A percentile compares a stretch with the other conserved stretches of the same genome.
These are phyloP conservation scores for Mactromeris polynyma DNA, from an alignment of 2,888 invertebrate species.

Conservation along the genomic window DNA sequence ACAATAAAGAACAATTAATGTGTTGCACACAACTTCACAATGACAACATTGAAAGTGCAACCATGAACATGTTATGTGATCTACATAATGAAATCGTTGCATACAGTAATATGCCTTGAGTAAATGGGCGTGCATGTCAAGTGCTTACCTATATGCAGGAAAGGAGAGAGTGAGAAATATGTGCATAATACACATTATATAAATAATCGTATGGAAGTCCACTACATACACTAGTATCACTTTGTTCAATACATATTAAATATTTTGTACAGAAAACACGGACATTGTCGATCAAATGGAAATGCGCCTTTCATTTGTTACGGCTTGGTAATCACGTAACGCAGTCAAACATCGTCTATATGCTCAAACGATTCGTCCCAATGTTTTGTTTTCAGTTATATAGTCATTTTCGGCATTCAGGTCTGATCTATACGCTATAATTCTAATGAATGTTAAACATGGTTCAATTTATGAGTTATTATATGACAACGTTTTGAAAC, in stretches of 20 bases:
- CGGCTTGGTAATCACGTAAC: background rate
- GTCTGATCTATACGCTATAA: background rate
- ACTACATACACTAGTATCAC: constrained; percentile 16
- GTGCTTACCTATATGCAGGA: constrained; percentile 9
- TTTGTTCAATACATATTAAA: background rate
- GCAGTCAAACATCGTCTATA: background rate
- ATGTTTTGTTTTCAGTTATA: background rate
- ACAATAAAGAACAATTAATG: background rate
- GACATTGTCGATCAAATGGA: background rate
- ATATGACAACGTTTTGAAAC: background rate
- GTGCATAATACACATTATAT: constrained; percentile 1
- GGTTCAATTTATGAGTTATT: background rate
- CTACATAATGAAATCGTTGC: constrained; percentile 4
- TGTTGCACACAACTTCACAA: constrained; percentile 12
- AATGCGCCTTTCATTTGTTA: background rate
- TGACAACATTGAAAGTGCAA: background rate
- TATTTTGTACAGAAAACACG: background rate
- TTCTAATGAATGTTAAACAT: background rate
- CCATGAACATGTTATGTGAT: background rate
- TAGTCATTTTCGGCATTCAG: background rate
- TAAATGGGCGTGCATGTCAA: background rate
- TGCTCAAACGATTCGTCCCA: background rate
- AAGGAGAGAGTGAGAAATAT: constrained; percentile 5
- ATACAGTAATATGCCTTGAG: background rate
- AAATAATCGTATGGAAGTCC: constrained; percentile 11